These are phyloP conservation scores for Caenorhabditis sp. DNA, from an alignment of 2,888 invertebrate species.

Conservation along the genomic window DNA sequence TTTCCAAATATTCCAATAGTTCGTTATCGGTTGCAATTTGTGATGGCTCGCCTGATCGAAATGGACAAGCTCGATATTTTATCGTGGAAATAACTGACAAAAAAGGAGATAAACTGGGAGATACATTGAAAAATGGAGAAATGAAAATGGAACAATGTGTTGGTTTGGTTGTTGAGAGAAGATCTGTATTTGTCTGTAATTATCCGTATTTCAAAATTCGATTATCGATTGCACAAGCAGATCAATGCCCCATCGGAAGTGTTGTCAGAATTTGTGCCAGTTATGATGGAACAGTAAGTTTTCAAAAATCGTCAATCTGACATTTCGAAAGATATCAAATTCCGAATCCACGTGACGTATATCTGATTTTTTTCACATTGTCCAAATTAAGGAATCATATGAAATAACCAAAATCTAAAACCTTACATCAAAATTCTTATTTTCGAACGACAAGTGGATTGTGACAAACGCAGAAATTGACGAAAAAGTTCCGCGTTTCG, in stretches of 20 bases:
- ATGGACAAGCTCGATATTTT: background rate
- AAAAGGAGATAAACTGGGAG: background rate
- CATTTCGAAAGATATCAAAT: too few species aligned
- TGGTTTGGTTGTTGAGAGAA: background rate
- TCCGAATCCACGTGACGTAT: too few species aligned
- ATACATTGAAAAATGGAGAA: background rate
- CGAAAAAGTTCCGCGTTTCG: background rate
- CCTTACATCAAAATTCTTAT: too few species aligned
- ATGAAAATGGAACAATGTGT: background rate
- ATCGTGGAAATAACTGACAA: background rate
- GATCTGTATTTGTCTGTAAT: background rate
- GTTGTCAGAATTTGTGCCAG: background rate
- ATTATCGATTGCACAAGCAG: background rate
- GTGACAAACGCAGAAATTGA: background rate
- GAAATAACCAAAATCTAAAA: too few species aligned
- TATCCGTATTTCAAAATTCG: background rate
- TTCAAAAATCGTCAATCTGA: too few species aligned
- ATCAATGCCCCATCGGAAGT: background rate
- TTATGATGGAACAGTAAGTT: background rate
- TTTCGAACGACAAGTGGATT: too few species aligned
- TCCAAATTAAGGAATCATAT: too few species aligned
- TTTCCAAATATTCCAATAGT: background rate
- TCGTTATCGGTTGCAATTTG: background rate
- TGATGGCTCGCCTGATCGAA: background rate
- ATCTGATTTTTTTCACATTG: too few species aligned